phyloP scores from a whole-genome alignment of 2,797 vertebrate species.

The Urocyon cinereoargenteus region DNA sequence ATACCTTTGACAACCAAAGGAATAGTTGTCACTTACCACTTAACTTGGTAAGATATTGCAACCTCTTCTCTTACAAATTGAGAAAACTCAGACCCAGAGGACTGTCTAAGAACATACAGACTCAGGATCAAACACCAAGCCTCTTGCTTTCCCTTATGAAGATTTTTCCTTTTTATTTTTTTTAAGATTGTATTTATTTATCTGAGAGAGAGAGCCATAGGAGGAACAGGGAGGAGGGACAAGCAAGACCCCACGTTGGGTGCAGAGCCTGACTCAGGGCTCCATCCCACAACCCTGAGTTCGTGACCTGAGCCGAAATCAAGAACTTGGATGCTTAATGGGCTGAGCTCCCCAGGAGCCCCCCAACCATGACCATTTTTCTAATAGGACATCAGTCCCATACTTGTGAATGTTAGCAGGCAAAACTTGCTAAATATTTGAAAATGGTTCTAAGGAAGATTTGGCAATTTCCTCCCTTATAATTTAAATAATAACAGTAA shows the following conservation, averaged over 20 bases:
- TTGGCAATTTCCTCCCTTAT: background rate
- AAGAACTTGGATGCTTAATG: background rate
- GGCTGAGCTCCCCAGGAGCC: background rate
- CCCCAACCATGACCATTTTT: background rate
- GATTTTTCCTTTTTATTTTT: background rate
- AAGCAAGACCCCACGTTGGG: background rate
- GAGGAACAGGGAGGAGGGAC: background rate
- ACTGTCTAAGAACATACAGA: background rate
- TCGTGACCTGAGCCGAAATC: background rate
- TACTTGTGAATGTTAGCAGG: background rate
- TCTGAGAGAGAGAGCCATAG: background rate
- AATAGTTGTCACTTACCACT: background rate
- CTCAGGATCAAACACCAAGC: background rate
- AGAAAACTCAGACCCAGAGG: background rate
- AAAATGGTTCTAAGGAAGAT: background rate
- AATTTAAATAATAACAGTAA: slow-evolving; percentile 47
- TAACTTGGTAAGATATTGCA: background rate
- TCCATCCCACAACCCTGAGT: background rate
- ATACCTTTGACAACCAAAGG: background rate
- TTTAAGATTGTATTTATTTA: background rate
- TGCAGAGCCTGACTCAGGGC: background rate
- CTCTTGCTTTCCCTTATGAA: background rate
- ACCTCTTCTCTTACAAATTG: background rate
- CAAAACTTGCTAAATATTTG: slow-evolving; percentile 40
- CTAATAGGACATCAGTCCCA: background rate